Conservation (phyloP, 2,797 vertebrate species). For the Pipistrellus nathusii region DNA sequence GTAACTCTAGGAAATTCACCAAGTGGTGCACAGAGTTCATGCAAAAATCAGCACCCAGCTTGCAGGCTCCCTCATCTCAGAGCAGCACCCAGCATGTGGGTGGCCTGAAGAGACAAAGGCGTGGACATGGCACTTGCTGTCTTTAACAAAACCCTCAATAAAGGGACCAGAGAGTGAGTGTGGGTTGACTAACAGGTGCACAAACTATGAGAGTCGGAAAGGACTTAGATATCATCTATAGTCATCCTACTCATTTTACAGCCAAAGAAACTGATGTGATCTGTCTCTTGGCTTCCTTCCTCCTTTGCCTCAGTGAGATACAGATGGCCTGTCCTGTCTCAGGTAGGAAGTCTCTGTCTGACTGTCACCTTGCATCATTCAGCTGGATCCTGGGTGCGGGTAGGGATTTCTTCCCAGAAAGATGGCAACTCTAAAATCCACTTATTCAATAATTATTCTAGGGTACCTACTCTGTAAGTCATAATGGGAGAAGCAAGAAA, state of each 20-base stretch:
- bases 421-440: conserved; percentile 1
- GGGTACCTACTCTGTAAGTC: not conserved
- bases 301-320: conserved; percentile 5
- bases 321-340: conserved; percentile 31
- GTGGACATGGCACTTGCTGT: not conserved
- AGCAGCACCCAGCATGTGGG: not conserved
- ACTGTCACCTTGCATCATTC: conserved; percentile 30
- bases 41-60: not conserved
- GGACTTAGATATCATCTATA: not conserved
- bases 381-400: not conserved
- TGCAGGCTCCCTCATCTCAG: not conserved
- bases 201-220: not conserved
- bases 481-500: not conserved
- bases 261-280: not conserved
- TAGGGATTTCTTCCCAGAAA: not conserved
- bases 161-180: not conserved
- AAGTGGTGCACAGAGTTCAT: not conserved
- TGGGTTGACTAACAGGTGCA: not conserved
- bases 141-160: not conserved
- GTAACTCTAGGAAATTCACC: not conserved
- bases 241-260: not conserved
- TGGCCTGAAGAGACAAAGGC: not conserved
- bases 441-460: not conserved
- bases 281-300: conserved; percentile 3
- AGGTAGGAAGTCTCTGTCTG: conserved; percentile 57